A percentile compares a stretch with the other conserved stretches of the same genome.
These are phyloP conservation scores for Corapipo altera DNA, from an alignment of 2,113 vertebrate genomes.

Conservation along the genomic window DNA sequence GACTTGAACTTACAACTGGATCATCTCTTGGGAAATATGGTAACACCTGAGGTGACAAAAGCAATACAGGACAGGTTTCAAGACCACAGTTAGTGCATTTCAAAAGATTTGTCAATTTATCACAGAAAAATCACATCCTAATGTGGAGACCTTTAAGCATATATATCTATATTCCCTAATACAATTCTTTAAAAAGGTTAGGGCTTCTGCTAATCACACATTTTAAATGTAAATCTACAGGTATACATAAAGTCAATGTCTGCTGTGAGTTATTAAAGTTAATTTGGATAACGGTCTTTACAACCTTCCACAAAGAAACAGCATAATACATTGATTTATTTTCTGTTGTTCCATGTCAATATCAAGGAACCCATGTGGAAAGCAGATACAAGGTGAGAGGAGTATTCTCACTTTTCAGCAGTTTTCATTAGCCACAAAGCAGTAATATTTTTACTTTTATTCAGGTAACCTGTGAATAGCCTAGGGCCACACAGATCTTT, in stretches of 20 bases:
- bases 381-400: background rate
- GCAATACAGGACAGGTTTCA: background rate
- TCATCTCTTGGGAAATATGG: background rate
- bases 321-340: background rate
- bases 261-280: background rate
- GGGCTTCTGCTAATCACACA: background rate
- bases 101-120: background rate
- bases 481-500: background rate
- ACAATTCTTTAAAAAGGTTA: background rate
- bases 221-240: background rate
- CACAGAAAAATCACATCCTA: background rate
- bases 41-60: background rate
- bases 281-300: background rate
- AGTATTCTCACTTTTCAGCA: background rate
- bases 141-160: background rate
- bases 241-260: background rate
- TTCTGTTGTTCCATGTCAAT: background rate
- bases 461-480: background rate
- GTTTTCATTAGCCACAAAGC: background rate
- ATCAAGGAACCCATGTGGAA: background rate
- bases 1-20: background rate
- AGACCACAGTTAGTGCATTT: background rate
- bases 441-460: background rate
- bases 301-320: slow-evolving; percentile 1
- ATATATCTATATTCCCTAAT: background rate